phyloP scores from a whole-genome alignment of 1,140 invertebrate species.

The Idris sp. region DNA sequence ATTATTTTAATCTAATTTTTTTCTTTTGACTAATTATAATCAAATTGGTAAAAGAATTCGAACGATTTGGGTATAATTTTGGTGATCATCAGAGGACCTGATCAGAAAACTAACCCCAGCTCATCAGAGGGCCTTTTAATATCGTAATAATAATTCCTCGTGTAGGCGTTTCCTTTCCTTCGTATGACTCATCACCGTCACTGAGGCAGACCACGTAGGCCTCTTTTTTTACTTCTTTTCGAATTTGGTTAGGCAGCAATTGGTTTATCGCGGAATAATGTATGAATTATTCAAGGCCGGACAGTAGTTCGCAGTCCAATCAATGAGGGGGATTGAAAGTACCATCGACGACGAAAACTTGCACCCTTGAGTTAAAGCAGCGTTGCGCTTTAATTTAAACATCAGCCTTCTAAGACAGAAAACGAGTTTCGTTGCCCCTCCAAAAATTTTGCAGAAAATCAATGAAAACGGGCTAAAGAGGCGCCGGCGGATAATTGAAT shows the following conservation, averaged over 20 bases:
- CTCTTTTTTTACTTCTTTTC: conserved; percentile 57
- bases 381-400: background rate
- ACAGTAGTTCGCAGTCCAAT: conserved; percentile 74
- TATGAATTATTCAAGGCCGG: conserved; percentile 76
- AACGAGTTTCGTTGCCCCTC: too few relatives aligned
- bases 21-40: too few relatives aligned
- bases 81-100: too few relatives aligned
- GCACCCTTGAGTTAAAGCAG: too few relatives aligned
- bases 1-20: too few relatives aligned
- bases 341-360: conserved; percentile 28
- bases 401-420: background rate
- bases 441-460: conserved; percentile 35
- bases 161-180: conserved; percentile 6
- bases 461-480: conserved; percentile 27
- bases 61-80: too few relatives aligned
- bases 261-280: conserved; percentile 66
- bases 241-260: conserved; percentile 64
- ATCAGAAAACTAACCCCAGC: conserved; percentile 27
- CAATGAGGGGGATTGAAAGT: conserved; percentile 67
- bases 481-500: conserved; percentile 47
- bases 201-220: conserved; percentile 46
- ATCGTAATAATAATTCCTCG: too few relatives aligned
- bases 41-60: too few relatives aligned
- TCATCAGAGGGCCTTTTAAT: conserved; percentile 34
- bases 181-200: conserved; percentile 35